Percentiles rank a stretch among this genome's conserved stretches.
Evolutionary conservation across 2,113 vertebrate species (phyloP).

Genomic region (Aptenodytes forsteri): DNA sequence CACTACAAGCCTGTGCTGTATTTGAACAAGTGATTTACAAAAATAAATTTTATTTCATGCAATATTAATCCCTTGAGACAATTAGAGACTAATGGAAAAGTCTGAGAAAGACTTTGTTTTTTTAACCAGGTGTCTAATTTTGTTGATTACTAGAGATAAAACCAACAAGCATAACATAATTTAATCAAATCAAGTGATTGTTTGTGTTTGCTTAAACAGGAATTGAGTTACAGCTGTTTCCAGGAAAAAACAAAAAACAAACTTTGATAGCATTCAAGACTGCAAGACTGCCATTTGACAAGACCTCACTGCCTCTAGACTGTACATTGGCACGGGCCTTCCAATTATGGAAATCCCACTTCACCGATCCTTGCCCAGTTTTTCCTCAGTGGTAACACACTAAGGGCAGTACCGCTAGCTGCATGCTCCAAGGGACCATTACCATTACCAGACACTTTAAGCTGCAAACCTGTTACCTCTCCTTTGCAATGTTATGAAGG

Average conservation of each 20-base stretch:
- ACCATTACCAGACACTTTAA: neutral
- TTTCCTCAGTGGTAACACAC: neutral
- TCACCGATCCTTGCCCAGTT: neutral
- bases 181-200: conserved; percentile 59
- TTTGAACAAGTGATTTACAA: neutral
- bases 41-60: conserved; percentile 38
- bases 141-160: conserved; percentile 54
- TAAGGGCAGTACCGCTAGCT: neutral
- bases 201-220: conserved; percentile 55
- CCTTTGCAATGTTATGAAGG: neutral
- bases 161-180: conserved; percentile 49
- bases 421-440: neutral
- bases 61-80: conserved; percentile 47
- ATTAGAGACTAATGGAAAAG: conserved; percentile 41
- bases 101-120: neutral
- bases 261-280: neutral
- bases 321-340: neutral
- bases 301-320: neutral
- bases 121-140: conserved; percentile 47
- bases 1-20: neutral
- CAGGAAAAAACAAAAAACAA: neutral
- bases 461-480: neutral
- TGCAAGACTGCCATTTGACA: neutral
- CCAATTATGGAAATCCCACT: neutral
- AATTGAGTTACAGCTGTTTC: conserved; percentile 45